These are phyloP conservation scores for Apostichopus californicus DNA, from an alignment of 35 echinoderm and acorn worm genomes.

Conservation along the genomic window DNA sequence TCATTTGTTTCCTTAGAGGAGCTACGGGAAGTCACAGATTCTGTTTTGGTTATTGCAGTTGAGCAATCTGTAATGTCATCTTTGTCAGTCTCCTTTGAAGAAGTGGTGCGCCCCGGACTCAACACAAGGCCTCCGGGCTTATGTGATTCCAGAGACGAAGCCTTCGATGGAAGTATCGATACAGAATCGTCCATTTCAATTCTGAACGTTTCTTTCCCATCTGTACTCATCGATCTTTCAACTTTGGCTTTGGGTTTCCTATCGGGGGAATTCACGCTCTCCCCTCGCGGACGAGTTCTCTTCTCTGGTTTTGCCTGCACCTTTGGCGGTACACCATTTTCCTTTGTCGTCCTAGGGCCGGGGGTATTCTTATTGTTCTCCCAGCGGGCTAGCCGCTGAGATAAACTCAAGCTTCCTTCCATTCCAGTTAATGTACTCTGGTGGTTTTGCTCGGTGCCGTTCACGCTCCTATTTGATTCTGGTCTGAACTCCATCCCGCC, in stretches of 20 bases:
- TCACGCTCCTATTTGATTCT: background rate
- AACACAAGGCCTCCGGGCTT: constrained; percentile 20
- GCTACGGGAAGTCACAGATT: background rate
- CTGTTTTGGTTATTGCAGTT: constrained; percentile 24
- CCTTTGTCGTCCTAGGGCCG: constrained; percentile 23
- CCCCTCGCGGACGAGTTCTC: background rate
- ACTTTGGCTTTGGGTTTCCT: constrained; percentile 51
- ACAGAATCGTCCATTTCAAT: constrained; percentile 60
- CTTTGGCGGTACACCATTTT: constrained; percentile 1
- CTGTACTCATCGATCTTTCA: constrained; percentile 49
- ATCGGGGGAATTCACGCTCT: background rate
- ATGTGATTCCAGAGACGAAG: constrained; percentile 14
- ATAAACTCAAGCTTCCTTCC: constrained; percentile 22
- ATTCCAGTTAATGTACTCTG: constrained; percentile 5
- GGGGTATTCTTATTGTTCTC: constrained; percentile 39
- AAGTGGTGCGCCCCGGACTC: background rate
- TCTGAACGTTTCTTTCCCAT: constrained; percentile 70
- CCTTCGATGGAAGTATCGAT: constrained; percentile 22
- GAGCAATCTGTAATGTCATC: constrained; percentile 46
- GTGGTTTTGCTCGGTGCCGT: background rate
- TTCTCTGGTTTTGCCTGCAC: constrained; percentile 25
- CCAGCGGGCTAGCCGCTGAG: constrained; percentile 13
- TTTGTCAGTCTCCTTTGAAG: background rate
- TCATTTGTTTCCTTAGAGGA: constrained; percentile 35
- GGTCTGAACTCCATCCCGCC: background rate